Conservation (phyloP, 1,140 invertebrate genomes). For the Bombus consobrinus region DNA sequence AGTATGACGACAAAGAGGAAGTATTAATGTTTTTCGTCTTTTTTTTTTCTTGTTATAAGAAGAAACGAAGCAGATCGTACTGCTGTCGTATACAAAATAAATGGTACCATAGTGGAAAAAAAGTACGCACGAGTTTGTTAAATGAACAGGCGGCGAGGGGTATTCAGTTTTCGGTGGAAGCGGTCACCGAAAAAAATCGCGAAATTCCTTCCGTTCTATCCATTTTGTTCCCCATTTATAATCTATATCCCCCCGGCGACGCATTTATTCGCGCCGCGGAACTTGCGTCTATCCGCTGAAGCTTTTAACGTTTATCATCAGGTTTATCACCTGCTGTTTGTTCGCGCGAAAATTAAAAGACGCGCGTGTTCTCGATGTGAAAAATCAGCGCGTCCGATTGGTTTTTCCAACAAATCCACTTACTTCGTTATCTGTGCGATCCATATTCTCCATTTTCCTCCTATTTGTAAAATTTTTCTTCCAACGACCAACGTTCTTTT, state of each 20-base stretch:
- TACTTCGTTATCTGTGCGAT: too few species aligned
- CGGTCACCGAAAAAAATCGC: conserved; percentile 6
- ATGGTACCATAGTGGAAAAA: conserved; percentile 34
- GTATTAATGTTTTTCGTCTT: conserved; percentile 61
- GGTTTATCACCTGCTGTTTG: background rate
- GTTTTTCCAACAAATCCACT: background rate
- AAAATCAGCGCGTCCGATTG: background rate
- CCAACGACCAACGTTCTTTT: background rate
- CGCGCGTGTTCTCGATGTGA: background rate
- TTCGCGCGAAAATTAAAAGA: conserved; percentile 1
- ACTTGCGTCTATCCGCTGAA: background rate
- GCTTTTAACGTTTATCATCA: background rate
- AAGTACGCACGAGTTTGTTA: background rate
- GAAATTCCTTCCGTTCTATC: background rate
- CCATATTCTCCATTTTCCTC: background rate
- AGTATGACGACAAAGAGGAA: conserved; percentile 57
- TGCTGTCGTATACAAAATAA: conserved; percentile 51
- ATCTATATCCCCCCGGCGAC: background rate
- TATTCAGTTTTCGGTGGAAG: background rate
- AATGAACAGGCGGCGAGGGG: background rate
- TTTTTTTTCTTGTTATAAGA: conserved; percentile 30
- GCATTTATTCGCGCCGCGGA: background rate
- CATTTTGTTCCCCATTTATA: background rate
- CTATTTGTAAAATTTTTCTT: background rate
- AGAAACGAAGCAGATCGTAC: conserved; percentile 30